Conservation (phyloP, 2,113 vertebrate species). For the Xenopus laevis region DNA sequence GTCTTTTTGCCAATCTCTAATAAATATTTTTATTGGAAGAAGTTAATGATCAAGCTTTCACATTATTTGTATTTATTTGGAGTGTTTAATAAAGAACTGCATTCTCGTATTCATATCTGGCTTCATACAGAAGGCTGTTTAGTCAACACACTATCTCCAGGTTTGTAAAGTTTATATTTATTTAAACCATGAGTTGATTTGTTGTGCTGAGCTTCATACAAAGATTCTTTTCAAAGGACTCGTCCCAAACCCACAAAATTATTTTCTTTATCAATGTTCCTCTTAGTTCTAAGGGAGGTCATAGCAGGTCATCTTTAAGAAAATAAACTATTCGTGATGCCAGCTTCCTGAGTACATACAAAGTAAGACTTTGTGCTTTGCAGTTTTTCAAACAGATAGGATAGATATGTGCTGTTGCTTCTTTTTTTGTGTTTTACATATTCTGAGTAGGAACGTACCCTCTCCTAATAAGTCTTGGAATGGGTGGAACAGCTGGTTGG, state of each 20-base stretch:
- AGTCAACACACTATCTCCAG: conserved; percentile 13
- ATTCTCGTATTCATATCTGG: background rate
- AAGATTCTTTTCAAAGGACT: conserved; percentile 19
- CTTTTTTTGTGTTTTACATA: too few relatives aligned
- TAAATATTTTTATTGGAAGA: too few relatives aligned
- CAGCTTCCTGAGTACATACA: too few relatives aligned
- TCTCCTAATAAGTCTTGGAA: too few relatives aligned
- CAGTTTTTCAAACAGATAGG: too few relatives aligned
- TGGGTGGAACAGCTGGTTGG: too few relatives aligned
- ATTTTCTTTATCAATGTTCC: conserved; percentile 33
- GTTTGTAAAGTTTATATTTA: conserved; percentile 26
- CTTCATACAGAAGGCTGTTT: background rate
- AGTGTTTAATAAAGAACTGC: background rate
- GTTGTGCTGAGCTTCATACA: background rate
- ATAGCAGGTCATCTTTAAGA: conserved; percentile 6
- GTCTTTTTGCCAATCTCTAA: too few relatives aligned
- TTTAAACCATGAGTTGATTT: conserved; percentile 3
- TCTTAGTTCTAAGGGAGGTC: conserved; percentile 17
- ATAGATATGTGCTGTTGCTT: too few relatives aligned
- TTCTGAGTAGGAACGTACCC: too few relatives aligned
- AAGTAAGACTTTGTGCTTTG: too few relatives aligned
- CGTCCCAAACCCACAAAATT: conserved; percentile 7
- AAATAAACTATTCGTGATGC: background rate
- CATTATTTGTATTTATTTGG: too few relatives aligned
- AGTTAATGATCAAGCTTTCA: too few relatives aligned